Evolutionary conservation across 2,113 vertebrate species (phyloP).

Genomic region (Panthera tigris): DNA sequence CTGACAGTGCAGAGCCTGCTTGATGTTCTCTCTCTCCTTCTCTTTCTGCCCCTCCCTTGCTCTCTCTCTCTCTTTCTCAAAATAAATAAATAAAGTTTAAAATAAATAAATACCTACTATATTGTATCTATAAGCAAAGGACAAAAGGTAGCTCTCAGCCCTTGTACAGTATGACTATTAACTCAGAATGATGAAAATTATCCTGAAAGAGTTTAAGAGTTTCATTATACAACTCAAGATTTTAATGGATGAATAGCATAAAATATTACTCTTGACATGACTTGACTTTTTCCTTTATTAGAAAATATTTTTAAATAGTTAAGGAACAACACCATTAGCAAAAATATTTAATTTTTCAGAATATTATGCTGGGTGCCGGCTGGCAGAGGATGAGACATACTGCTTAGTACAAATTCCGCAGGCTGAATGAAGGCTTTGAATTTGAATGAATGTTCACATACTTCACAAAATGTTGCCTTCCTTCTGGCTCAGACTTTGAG

Average conservation of each 20-base stretch:
- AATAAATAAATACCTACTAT: not conserved
- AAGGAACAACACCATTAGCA: conserved; percentile 63
- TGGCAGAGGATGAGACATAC: conserved; percentile 60
- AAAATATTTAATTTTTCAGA: conserved; percentile 71
- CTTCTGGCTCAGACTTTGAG: conserved; percentile 56
- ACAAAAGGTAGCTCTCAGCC: not conserved
- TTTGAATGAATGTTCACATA: conserved; percentile 59
- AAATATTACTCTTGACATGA: conserved; percentile 64
- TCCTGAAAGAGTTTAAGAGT: not conserved
- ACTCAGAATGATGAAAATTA: not conserved
- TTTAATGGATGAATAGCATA: conserved; percentile 50
- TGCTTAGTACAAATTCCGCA: conserved; percentile 45
- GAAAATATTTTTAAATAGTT: conserved; percentile 68
- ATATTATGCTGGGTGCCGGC: conserved; percentile 34
- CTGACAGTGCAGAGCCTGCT: too few relatives aligned
- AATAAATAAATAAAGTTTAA: too few relatives aligned
- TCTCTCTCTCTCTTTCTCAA: too few relatives aligned
- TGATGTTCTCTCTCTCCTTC: too few relatives aligned
- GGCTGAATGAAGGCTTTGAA: conserved; percentile 73
- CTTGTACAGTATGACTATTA: not conserved
- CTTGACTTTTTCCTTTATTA: conserved; percentile 71
- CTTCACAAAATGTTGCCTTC: conserved; percentile 58
- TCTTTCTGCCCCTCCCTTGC: too few relatives aligned
- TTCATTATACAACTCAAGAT: conserved; percentile 43
- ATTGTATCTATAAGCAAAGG: conserved; percentile 32